These are phyloP conservation scores for Ptilodon capucinus DNA, from an alignment of 2,888 invertebrate genomes.

Conservation along the genomic window DNA sequence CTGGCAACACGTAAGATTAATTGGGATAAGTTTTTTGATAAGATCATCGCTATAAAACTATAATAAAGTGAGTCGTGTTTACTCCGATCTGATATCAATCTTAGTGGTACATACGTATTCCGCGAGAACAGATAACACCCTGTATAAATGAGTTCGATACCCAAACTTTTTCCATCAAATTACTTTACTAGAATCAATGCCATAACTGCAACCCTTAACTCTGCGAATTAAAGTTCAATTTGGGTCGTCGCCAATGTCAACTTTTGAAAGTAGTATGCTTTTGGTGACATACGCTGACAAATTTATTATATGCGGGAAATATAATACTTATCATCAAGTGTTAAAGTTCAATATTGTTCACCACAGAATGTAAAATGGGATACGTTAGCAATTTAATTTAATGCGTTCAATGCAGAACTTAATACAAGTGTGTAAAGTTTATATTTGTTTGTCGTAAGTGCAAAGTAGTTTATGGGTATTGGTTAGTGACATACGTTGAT, in stretches of 20 bases:
- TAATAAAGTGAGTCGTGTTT: constrained; percentile 28
- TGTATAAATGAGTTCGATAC: constrained; percentile 73
- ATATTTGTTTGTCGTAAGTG: background rate
- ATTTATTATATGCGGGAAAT: too few species aligned
- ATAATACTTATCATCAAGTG: too few species aligned
- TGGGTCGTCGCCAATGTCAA: constrained; percentile 9
- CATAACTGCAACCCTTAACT: constrained; percentile 11
- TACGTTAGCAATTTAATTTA: background rate
- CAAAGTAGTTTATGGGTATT: background rate
- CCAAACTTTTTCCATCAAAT: constrained; percentile 76
- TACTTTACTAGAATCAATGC: constrained; percentile 58
- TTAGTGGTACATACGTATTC: constrained; percentile 44
- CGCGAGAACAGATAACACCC: constrained; percentile 60
- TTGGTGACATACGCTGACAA: constrained; percentile 7
- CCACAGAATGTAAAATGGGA: too few species aligned
- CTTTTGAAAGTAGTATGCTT: constrained; percentile 27
- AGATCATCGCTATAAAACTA: constrained; percentile 43
- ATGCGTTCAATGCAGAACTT: background rate
- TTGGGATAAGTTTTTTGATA: constrained; percentile 32
- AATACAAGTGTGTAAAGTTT: background rate
- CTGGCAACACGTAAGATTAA: background rate
- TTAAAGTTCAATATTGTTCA: too few species aligned
- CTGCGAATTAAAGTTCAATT: constrained; percentile 32
- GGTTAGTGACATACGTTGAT: constrained; percentile 66
- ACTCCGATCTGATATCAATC: constrained; percentile 49